Percentiles rank a stretch among this genome's conserved stretches.
Conservation (phyloP, 2,888 invertebrate species). For the Tenthredo distinguenda region DNA sequence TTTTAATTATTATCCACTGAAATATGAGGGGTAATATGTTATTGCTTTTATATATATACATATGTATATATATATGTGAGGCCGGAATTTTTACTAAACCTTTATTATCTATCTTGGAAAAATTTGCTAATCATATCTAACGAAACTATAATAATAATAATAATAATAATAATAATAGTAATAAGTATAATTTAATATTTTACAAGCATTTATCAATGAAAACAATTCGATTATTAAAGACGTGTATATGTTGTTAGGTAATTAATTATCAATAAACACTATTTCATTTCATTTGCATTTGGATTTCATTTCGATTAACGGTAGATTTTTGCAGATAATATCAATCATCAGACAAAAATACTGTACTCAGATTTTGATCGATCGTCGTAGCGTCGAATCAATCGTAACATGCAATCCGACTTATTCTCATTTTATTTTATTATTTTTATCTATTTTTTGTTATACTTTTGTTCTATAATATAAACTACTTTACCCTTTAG, state of each 20-base stretch:
- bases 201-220: slow-evolving; percentile 61
- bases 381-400: neutral
- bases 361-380: neutral
- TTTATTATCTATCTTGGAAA: slow-evolving; percentile 58
- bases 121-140: slow-evolving; percentile 60
- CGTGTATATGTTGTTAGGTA: neutral
- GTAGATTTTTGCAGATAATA: neutral
- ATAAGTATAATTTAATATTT: slow-evolving; percentile 57
- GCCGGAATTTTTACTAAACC: slow-evolving; percentile 54
- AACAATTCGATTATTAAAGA: slow-evolving; percentile 58
- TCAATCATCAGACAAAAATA: neutral
- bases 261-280: slow-evolving; percentile 1
- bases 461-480: neutral
- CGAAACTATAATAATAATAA: slow-evolving; percentile 56
- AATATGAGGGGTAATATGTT: neutral
- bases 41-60: neutral
- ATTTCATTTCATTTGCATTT: neutral
- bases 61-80: too few relatives aligned
- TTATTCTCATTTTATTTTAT: neutral
- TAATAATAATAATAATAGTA: slow-evolving; percentile 43
- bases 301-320: neutral
- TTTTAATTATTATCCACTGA: neutral
- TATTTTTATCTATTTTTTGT: neutral
- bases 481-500: neutral
- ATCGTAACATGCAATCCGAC: neutral